Evolutionary conservation across 2,888 invertebrate species (phyloP).

Genomic region (Ischnus inquisitorius): DNA sequence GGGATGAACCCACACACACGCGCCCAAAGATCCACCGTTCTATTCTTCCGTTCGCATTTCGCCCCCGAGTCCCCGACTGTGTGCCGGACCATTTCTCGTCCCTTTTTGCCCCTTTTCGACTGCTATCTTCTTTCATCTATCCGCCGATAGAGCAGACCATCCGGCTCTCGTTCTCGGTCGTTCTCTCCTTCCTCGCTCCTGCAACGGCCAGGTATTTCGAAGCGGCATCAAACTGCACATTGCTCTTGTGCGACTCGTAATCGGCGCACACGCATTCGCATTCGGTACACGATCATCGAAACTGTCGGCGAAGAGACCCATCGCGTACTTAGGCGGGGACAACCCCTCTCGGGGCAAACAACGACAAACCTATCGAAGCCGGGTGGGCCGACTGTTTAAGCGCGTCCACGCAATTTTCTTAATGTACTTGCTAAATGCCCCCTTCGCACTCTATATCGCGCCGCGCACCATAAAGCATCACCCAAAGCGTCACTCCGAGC

Average conservation of each 20-base stretch:
- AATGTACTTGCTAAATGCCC: constrained; percentile 84
- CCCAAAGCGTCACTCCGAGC: background rate
- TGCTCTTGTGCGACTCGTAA: constrained; percentile 9
- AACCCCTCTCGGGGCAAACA: constrained; percentile 21
- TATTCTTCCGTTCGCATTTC: background rate
- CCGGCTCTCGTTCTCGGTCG: constrained; percentile 54
- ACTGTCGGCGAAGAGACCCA: constrained; percentile 41
- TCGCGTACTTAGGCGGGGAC: constrained; percentile 1
- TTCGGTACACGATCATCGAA: constrained; percentile 26
- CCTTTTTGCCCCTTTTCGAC: background rate
- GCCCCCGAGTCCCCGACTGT: background rate
- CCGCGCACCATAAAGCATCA: background rate
- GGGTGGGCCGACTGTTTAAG: constrained; percentile 54
- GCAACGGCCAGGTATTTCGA: constrained; percentile 33
- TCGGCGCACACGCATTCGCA: constrained; percentile 25
- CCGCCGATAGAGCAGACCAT: constrained; percentile 56
- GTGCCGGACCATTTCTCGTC: constrained; percentile 26
- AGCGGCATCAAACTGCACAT: constrained; percentile 40
- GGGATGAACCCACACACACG: constrained; percentile 39
- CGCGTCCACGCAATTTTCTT: constrained; percentile 84
- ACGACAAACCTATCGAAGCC: constrained; percentile 59
- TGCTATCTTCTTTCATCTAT: constrained; percentile 54
- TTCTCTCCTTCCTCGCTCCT: constrained; percentile 44
- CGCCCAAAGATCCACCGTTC: constrained; percentile 1
- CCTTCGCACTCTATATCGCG: constrained; percentile 40